phyloP scores from a whole-genome alignment of 2,113 vertebrate species.

The Cynocephalus volans region DNA sequence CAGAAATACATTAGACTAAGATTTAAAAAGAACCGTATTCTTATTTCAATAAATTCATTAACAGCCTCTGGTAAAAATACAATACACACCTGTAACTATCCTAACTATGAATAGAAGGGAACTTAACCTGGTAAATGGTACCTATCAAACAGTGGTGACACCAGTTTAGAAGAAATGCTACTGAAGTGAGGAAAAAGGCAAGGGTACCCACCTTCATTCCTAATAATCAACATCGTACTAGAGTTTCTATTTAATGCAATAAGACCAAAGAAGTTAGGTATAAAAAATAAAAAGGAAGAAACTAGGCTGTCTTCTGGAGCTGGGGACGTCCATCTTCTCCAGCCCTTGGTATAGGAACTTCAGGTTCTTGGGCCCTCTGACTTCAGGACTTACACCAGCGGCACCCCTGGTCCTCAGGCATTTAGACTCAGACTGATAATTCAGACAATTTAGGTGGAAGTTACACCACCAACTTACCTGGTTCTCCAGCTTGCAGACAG shows the following conservation, averaged over 20 bases:
- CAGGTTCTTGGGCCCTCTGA: neutral
- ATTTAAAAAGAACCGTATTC: neutral
- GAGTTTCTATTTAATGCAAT: neutral
- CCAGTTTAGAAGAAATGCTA: neutral
- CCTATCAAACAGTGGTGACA: neutral
- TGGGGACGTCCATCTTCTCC: neutral
- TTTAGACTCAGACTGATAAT: neutral
- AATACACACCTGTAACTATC: neutral
- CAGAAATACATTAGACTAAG: neutral
- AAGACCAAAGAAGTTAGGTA: neutral
- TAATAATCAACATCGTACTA: neutral
- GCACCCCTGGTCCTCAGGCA: neutral
- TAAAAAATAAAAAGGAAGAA: constrained; percentile 16
- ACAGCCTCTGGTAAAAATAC: neutral
- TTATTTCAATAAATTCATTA: neutral
- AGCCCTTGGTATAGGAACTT: neutral
- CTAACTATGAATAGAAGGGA: neutral
- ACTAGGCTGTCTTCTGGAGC: neutral
- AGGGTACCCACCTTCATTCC: neutral
- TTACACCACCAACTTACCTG: neutral
- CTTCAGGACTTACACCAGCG: neutral
- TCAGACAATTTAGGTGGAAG: neutral
- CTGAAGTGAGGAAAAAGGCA: neutral
- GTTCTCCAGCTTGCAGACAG: neutral
- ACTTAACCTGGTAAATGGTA: neutral